Base-by-base conservation (phyloP, 2,113 vertebrate genomes). In the Cynocephalus volans region DNA sequence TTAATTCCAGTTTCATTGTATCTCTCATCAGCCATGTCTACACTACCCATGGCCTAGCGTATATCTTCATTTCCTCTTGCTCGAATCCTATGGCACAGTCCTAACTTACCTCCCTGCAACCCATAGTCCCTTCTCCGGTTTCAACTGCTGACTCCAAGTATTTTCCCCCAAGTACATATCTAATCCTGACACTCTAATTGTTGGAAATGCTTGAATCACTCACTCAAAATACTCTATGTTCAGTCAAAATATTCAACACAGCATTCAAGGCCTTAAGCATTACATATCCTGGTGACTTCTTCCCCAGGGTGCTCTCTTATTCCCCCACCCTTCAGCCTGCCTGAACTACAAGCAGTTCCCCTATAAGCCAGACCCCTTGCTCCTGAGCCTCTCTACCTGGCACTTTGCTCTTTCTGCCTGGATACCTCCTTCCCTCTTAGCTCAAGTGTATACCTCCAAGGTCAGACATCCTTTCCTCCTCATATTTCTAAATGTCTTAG, bases 81-180 rank as follows among this genome's bases (percentile, higher is more conserved):
- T 75, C 50, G 50, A 45, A 73, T 72, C 28, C 6, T 1, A 2
- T 0, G 41, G 11, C 23, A 50, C 2, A 2, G 21, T 33, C 13
- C 8, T 10, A 12, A 14, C 13, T 76, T 50, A 85, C 48, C 19
- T 52, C 3, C n/a, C 4, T 45, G 8, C 0, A 26, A 58, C 3
- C 6, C n/a, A 48, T 0, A 18, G 1, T 2, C 3, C 5, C 3
- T 76, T 76, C 52, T 83, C 23, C 14, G 24, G 5, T 19, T 72
- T 36, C 36, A 1, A 54, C 8, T 9, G 19, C 41, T 33, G 5
- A 84, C 12, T 73, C 4, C 75, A 65, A 58, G 6, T 24, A 41
- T 8, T 88, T 31, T 70, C 31, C 18, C 13, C 56, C 21, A 87
- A 58, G 12, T 23, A 13, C 7, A 1, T 13, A 58, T 13, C 14